Conservation (phyloP, 2,113 vertebrate species). For the Lepisosteus oculatus region DNA sequence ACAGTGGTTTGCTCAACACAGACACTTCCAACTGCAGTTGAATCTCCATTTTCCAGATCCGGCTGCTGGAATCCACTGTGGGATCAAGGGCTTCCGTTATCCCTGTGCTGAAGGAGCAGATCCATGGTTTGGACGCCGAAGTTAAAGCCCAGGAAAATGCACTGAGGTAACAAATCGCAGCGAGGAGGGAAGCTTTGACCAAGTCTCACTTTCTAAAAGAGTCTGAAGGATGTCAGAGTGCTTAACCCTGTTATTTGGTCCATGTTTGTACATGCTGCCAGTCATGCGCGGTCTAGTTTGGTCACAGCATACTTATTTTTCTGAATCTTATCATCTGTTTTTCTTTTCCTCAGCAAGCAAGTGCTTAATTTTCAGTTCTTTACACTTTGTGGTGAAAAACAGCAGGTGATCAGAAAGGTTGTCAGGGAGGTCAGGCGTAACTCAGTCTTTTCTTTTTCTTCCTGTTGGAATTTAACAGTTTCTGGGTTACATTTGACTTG, state of each 20-base stretch:
- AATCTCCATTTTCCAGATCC: constrained; percentile 57
- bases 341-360: too few relatives aligned
- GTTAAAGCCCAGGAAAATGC: constrained; percentile 76
- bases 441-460: not conserved
- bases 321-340: not conserved
- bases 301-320: not conserved
- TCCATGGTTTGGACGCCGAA: constrained; percentile 77
- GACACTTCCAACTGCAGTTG: too few relatives aligned
- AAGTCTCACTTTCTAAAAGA: too few relatives aligned
- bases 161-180: constrained; percentile 67
- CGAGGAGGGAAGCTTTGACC: too few relatives aligned
- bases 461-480: not conserved
- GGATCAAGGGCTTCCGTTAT: constrained; percentile 56
- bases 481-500: not conserved
- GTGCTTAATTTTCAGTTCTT: too few relatives aligned
- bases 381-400: not conserved
- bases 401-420: too few relatives aligned
- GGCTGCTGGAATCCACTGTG: constrained; percentile 57
- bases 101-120: constrained; percentile 72
- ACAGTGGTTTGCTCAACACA: too few relatives aligned
- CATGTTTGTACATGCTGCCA: too few relatives aligned
- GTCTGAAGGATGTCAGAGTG: too few relatives aligned
- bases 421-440: not conserved
- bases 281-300: not conserved
- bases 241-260: too few relatives aligned